Conservation (phyloP, 2,113 vertebrate genomes). For the Syngnathus typhle region DNA sequence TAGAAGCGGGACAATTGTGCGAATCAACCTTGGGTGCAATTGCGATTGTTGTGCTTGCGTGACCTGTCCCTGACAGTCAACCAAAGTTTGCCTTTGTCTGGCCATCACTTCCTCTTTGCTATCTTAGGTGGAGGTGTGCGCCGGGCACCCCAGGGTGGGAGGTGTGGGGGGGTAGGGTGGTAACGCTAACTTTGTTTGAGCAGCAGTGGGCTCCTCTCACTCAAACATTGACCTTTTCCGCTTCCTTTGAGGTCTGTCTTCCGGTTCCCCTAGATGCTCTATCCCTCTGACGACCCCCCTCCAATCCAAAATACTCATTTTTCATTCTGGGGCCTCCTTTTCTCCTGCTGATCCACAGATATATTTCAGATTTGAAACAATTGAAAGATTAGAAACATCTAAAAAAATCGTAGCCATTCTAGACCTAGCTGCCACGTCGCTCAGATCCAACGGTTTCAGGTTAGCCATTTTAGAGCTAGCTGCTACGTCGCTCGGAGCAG, state of each 20-base stretch:
- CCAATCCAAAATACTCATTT: background rate
- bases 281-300: background rate
- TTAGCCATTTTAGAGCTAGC: no score
- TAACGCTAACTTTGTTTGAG: conserved; percentile 54
- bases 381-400: background rate
- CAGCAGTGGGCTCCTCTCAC: conserved; percentile 36
- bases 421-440: no score
- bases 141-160: conserved; percentile 24
- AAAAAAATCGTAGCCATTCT: background rate
- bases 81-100: conserved; percentile 15
- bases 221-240: conserved; percentile 59
- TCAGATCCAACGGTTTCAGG: no score
- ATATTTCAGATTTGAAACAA: background rate
- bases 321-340: background rate
- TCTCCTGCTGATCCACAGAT: background rate
- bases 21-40: background rate
- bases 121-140: conserved; percentile 26
- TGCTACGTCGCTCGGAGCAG: no score
- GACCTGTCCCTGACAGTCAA: conserved; percentile 24
- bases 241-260: conserved; percentile 25
- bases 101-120: conserved; percentile 18
- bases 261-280: background rate
- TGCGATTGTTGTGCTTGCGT: conserved; percentile 12
- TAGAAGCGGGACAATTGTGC: background rate
- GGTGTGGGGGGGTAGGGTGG: background rate